phyloP scores from a whole-genome alignment of 2,888 invertebrate species.

The Callyntrura sp. region DNA sequence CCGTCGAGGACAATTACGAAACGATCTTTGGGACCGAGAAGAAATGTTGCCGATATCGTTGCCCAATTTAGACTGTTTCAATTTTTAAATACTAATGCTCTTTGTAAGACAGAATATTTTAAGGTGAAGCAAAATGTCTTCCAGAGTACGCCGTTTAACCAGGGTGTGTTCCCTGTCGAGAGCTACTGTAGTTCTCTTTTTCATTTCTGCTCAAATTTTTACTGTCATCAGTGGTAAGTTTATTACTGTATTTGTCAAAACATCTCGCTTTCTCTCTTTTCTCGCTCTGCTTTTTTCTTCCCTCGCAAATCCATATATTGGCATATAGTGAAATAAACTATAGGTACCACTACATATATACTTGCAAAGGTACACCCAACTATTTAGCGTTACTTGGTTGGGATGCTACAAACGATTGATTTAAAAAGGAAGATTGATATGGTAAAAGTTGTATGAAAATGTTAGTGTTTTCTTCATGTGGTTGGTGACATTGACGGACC shows the following conservation, averaged over 20 bases:
- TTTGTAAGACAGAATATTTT: neutral
- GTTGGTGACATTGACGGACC: conserved; percentile 57
- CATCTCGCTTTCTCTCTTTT: conserved; percentile 11
- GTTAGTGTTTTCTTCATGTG: neutral
- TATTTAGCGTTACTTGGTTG: neutral
- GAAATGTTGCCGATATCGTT: neutral
- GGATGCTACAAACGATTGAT: conserved; percentile 28
- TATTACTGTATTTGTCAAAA: no score
- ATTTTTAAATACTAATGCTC: conserved; percentile 38
- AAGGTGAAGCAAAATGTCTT: conserved; percentile 66
- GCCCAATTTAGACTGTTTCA: neutral
- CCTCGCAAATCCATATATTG: no score
- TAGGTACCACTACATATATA: neutral
- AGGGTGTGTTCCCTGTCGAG: conserved; percentile 74
- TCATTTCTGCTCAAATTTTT: conserved; percentile 80
- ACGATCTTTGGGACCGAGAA: neutral
- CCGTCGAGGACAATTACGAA: neutral
- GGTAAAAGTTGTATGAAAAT: neutral
- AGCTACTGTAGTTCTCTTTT: conserved; percentile 74
- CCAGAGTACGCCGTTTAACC: conserved; percentile 69
- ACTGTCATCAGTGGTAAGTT: conserved; percentile 81
- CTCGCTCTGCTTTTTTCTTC: neutral
- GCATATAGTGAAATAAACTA: no score
- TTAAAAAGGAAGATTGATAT: conserved; percentile 31
- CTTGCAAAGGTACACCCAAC: neutral